Base-by-base conservation (phyloP, 2,113 vertebrate genomes). In the Pipra filicauda region DNA sequence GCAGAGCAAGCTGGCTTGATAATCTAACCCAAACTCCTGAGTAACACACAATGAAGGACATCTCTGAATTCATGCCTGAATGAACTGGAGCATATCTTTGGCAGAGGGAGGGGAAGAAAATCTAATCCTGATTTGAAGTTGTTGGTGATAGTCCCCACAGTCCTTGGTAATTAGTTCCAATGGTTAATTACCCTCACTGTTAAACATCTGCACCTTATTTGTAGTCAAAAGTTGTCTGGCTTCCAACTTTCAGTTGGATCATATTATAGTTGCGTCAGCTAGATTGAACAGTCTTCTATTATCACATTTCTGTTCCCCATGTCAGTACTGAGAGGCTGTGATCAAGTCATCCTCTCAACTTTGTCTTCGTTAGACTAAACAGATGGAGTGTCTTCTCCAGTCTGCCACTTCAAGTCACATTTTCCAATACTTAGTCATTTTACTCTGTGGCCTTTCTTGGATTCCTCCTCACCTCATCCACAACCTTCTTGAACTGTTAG, bases 141-240 rank as follows among this genome's bases (percentile, higher is more conserved):
- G 73, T 67, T 92, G 84, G 81, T 97, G 91, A 91, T 92, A 79
- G 87, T 91, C 94, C 84, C 94, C 67, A 82, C 27, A 95, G 93
- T 81, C 78, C 77, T 85, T 94, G 66, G 87, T 95, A 96, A 96
- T 96, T 96, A 95, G 95, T 95, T 96, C 93, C 95, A 96, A 89
- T 95, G 74, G 89, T 94, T 96, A 96, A 97, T 96, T 97, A 94
- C 89, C 85, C 94, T 95, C 91, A 66, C 91, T 93, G 95, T 86
- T 96, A 95, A 97, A 96, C 95, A 97, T 96, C 87, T 96, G 95
- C 90, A 96, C 93, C 81, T 95, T 97, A 96, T 96, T 97, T 97
- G 87, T 96, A 96, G 94, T 90, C 78, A 85, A 90, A 96, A 95
- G 91, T 96, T 96, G 94, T 96, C 93, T 90, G 71, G 88, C 90